These are phyloP conservation scores for Pyrgilauda ruficollis DNA, from an alignment of 2,113 vertebrate species.

Conservation along the genomic window DNA sequence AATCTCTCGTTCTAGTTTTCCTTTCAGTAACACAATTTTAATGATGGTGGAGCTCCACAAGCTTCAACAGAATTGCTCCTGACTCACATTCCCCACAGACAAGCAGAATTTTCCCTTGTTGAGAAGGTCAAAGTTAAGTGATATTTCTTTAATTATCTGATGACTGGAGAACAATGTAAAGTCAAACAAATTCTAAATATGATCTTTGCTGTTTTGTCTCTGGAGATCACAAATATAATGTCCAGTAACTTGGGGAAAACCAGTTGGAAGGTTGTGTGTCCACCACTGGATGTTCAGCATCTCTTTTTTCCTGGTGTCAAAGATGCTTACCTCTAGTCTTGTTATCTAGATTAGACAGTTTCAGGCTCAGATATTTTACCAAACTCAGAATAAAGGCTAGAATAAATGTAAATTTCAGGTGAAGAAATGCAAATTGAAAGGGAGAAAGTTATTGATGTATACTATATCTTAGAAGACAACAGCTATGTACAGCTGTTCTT, in stretches of 20 bases:
- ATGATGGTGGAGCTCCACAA: neutral
- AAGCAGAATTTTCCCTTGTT: neutral
- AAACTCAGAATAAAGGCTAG: neutral
- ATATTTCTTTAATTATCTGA: neutral
- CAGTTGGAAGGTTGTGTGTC: neutral
- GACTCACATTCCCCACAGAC: neutral
- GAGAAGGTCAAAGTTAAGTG: neutral
- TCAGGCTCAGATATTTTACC: neutral
- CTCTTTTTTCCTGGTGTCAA: neutral
- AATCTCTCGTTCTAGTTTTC: conserved; percentile 14
- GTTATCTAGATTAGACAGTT: neutral
- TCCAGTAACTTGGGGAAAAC: neutral
- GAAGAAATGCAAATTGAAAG: neutral
- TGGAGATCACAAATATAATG: neutral
- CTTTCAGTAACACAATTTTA: neutral
- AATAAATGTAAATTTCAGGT: neutral
- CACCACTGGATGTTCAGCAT: neutral
- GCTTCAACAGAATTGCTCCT: neutral
- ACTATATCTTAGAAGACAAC: neutral
- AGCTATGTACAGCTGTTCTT: neutral
- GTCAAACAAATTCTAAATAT: neutral
- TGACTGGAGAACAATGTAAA: neutral
- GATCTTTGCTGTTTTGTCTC: neutral
- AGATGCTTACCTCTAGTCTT: neutral
- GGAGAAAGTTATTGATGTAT: neutral